Conservation (phyloP, 2,888 invertebrate species). For the Coleophora deauratella region DNA sequence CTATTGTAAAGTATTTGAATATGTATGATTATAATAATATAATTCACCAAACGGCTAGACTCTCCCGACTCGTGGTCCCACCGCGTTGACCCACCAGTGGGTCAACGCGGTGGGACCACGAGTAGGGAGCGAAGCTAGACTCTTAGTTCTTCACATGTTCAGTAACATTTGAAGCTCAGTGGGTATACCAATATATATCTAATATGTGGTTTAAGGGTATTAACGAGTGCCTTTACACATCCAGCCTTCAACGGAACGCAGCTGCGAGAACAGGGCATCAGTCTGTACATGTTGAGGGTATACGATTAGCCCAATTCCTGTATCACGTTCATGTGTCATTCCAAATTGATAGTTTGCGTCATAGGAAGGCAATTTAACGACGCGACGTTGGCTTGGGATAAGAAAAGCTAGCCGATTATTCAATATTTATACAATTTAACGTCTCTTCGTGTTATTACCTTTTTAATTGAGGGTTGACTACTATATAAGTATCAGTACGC, state of each 20-base stretch:
- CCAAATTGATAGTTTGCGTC: slow-evolving; percentile 12
- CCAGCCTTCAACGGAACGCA: slow-evolving; percentile 65
- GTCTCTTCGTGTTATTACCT: slow-evolving; percentile 16
- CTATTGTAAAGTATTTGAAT: slow-evolving; percentile 5
- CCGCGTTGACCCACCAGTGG: too few relatives aligned
- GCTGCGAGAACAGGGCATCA: slow-evolving; percentile 47
- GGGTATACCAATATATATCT: slow-evolving; percentile 19
- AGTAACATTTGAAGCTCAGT: too few relatives aligned
- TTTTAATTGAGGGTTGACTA: slow-evolving; percentile 15
- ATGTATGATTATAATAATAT: too few relatives aligned
- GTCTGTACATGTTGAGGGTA: slow-evolving; percentile 26
- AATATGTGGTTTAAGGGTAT: slow-evolving; percentile 55
- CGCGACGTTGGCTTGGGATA: slow-evolving; percentile 22
- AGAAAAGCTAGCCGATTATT: slow-evolving; percentile 35
- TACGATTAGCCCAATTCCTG: slow-evolving; percentile 24
- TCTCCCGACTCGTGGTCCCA: too few relatives aligned
- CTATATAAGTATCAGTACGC: slow-evolving; percentile 13
- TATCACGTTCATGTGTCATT: slow-evolving; percentile 15
- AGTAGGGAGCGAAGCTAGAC: slow-evolving; percentile 52
- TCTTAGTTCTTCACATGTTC: slow-evolving; percentile 31
- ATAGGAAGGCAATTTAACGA: slow-evolving; percentile 17
- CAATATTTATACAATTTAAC: slow-evolving; percentile 22
- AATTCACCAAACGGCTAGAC: too few relatives aligned
- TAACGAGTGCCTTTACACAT: slow-evolving; percentile 70
- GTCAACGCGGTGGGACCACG: too few relatives aligned